Conservation (phyloP, 2,888 invertebrate species). For the Rotaria magnacalcarata region DNA sequence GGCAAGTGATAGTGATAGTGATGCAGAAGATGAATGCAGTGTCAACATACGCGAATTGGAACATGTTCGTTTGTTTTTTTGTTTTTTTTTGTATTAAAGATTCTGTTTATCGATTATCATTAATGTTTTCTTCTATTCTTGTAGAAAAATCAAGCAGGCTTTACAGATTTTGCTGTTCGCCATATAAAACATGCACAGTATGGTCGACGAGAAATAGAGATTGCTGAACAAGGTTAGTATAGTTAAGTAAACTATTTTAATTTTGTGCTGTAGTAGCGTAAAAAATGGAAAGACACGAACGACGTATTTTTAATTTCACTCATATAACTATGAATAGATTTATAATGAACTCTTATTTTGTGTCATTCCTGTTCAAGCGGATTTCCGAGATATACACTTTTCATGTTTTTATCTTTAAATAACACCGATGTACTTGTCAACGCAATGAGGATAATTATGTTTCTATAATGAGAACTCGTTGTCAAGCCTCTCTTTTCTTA, state of each 20-base stretch:
- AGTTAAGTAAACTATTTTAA: neutral
- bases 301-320: neutral
- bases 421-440: neutral
- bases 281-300: neutral
- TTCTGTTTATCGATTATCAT: no score
- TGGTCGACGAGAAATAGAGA: constrained; percentile 90
- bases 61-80: neutral
- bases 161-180: constrained; percentile 84
- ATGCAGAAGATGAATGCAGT: neutral
- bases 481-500: no score
- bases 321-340: neutral
- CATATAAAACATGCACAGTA: constrained; percentile 87
- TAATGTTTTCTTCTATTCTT: neutral
- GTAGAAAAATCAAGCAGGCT: constrained; percentile 52
- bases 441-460: neutral
- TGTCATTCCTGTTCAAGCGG: neutral
- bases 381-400: neutral
- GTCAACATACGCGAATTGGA: neutral
- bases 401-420: neutral
- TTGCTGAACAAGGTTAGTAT: constrained; percentile 79
- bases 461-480: neutral
- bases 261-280: no score
- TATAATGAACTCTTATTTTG: neutral
- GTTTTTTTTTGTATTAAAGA: neutral
- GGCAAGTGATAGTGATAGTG: constrained; percentile 29